Percentiles rank a stretch among this genome's conserved stretches.
phyloP scores from a whole-genome alignment of 2,797 vertebrate genomes.

The Antennarius maculatus region DNA sequence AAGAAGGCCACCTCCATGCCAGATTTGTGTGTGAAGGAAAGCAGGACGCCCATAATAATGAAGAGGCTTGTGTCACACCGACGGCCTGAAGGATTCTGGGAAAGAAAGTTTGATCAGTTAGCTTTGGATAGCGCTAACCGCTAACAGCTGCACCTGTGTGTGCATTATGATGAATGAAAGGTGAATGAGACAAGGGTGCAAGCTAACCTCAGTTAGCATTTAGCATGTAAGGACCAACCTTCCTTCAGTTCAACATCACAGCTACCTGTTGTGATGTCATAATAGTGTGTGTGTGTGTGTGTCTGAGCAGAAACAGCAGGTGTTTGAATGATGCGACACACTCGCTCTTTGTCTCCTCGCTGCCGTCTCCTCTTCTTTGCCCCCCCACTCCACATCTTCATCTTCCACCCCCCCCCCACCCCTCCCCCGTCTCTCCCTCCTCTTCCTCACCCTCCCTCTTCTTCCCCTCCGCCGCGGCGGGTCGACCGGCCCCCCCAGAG shows the following conservation, averaged over 20 bases:
- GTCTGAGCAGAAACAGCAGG: slow-evolving; percentile 58
- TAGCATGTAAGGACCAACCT: no score
- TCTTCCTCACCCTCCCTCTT: background rate
- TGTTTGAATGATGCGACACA: slow-evolving; percentile 54
- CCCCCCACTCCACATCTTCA: background rate
- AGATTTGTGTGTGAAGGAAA: slow-evolving; percentile 37
- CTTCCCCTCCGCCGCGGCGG: background rate
- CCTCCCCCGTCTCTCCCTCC: no score
- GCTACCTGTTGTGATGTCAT: slow-evolving; percentile 47
- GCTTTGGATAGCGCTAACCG: no score
- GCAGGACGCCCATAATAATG: slow-evolving; percentile 38
- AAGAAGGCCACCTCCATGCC: slow-evolving; percentile 32
- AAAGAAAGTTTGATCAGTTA: no score
- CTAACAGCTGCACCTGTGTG: no score
- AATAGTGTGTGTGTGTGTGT: slow-evolving; percentile 41
- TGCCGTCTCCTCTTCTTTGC: slow-evolving; percentile 10
- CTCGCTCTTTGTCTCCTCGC: slow-evolving; percentile 35
- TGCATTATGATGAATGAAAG: no score
- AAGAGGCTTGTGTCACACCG: slow-evolving; percentile 4
- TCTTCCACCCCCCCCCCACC: background rate
- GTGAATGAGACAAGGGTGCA: no score
- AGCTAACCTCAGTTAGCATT: no score
- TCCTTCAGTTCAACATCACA: slow-evolving; percentile 14
- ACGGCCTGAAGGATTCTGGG: slow-evolving; percentile 10
- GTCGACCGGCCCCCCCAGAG: slow-evolving; percentile 44